Conservation (phyloP, 2,113 vertebrate genomes). For the Grammomys dolichurus region DNA sequence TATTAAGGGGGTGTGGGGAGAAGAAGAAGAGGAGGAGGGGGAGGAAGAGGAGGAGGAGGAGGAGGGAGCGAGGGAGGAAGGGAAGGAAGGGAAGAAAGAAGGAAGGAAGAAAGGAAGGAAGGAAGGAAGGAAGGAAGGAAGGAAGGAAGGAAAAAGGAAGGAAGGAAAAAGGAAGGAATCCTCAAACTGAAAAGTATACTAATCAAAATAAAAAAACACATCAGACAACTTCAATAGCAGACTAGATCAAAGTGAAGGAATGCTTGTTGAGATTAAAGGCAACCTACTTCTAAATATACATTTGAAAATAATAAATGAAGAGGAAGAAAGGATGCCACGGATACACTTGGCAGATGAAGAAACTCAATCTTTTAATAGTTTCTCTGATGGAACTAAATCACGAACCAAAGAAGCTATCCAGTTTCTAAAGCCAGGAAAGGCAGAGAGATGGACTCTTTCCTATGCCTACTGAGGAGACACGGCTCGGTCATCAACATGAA, state of each 20-base stretch:
- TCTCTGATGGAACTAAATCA: neutral
- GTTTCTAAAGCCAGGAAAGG: neutral
- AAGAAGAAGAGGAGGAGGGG: neutral
- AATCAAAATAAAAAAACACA: neutral
- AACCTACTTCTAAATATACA: neutral
- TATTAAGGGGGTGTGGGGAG: too few species aligned
- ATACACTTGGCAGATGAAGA: neutral
- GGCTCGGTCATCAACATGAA: neutral
- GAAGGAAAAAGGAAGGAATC: neutral
- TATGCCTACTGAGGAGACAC: neutral
- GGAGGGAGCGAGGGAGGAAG: too few species aligned
- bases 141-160: too few species aligned
- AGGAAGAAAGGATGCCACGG: neutral
- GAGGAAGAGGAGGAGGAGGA: neutral
- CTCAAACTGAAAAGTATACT: neutral
- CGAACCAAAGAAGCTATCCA: neutral
- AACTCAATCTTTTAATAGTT: neutral
- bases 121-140: too few species aligned
- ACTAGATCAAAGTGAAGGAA: neutral
- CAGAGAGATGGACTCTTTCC: neutral
- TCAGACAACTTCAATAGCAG: neutral
- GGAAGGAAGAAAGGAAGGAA: too few species aligned
- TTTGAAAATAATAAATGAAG: neutral
- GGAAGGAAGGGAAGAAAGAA: too few species aligned
- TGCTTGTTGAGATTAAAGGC: neutral